Evolutionary conservation across 2,888 invertebrate species (phyloP).

Genomic region (Meliscaeva auricollis): DNA sequence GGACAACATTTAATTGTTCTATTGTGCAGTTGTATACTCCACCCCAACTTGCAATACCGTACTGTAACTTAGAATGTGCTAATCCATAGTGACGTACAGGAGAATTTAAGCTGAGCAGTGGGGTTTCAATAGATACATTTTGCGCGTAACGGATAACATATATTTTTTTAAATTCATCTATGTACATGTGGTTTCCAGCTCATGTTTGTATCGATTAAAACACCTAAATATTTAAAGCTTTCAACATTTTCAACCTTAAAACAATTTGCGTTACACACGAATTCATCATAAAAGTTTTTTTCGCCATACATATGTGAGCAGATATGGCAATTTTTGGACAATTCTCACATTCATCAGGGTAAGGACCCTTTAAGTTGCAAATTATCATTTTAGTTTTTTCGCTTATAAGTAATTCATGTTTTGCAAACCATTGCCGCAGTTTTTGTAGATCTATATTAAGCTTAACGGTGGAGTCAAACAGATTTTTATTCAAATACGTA

Average conservation of each 20-base stretch:
- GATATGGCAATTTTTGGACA: background rate
- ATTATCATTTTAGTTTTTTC: slow-evolving; percentile 8
- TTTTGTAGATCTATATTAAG: slow-evolving; percentile 2
- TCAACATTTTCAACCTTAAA: slow-evolving; percentile 3
- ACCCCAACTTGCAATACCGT: no score
- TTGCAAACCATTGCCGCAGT: background rate
- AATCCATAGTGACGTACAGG: no score
- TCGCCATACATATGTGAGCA: background rate
- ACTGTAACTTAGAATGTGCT: no score
- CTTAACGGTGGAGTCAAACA: background rate
- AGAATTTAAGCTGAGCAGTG: no score
- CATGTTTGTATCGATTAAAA: background rate
- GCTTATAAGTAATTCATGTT: slow-evolving; percentile 8
- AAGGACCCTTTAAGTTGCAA: background rate
- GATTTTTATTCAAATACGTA: background rate
- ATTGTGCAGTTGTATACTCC: background rate
- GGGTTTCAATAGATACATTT: no score
- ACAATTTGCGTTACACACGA: background rate
- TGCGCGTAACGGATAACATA: no score
- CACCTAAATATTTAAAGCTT: slow-evolving; percentile 3
- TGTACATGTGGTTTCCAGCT: no score
- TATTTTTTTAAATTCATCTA: no score
- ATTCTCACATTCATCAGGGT: slow-evolving; percentile 2
- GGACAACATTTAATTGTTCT: background rate
- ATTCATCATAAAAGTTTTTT: background rate